Percentiles rank a stretch among this genome's conserved stretches.
These are phyloP conservation scores for Eustalomyia histrio DNA, from an alignment of 2,888 invertebrate genomes.

Conservation along the genomic window DNA sequence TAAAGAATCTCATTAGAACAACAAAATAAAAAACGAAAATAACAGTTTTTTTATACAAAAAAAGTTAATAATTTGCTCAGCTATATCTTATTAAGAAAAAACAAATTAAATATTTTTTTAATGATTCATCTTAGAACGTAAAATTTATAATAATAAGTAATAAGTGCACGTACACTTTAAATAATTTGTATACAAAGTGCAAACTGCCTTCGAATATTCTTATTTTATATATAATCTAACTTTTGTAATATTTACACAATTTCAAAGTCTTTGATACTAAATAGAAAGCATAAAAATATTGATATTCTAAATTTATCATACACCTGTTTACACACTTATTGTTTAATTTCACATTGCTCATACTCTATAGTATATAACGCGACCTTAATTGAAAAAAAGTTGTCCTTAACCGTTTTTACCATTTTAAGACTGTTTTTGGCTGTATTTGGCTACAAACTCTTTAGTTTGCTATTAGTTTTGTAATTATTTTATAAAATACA, in stretches of 20 bases:
- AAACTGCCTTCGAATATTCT: constrained; percentile 38
- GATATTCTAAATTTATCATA: neutral
- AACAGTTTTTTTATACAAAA: neutral
- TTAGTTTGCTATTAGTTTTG: neutral
- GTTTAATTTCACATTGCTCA: constrained; percentile 21
- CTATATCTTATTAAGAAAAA: neutral
- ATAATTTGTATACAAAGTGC: neutral
- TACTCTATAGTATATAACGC: constrained; percentile 17
- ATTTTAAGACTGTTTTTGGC: neutral
- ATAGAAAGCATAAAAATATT: constrained; percentile 2
- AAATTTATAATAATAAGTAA: constrained; percentile 23
- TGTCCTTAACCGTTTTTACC: constrained; percentile 8
- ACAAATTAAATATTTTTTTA: constrained; percentile 10
- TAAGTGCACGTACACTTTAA: constrained; percentile 27
- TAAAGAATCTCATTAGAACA: constrained; percentile 4
- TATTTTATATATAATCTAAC: neutral
- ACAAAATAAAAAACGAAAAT: neutral
- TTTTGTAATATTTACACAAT: constrained; percentile 10
- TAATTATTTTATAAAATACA: constrained; percentile 47
- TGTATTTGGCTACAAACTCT: neutral
- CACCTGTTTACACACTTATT: neutral
- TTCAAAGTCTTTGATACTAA: constrained; percentile 11
- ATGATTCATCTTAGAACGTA: constrained; percentile 36
- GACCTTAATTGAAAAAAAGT: constrained; percentile 31
- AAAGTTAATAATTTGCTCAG: neutral